Evolutionary conservation across 2,113 vertebrate species (phyloP), one percentile per base, ranked within the genome.

Genomic region (Catagonus wagneri): DNA sequence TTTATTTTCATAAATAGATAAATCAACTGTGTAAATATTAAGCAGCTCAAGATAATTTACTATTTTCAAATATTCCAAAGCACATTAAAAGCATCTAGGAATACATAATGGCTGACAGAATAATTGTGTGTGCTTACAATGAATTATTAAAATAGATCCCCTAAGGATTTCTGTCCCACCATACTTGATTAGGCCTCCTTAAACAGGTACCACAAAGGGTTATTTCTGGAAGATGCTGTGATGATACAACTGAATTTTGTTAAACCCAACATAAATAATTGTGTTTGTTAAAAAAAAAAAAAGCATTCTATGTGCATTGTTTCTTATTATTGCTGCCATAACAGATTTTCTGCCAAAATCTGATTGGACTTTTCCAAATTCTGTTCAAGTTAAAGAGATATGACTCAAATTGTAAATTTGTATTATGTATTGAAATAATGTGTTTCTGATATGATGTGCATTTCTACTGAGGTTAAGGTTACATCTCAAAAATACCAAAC

Each of bases 41-140:
- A 92, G n/a, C 0, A 65, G 20, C 14, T 94, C 25, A 60, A 79
- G 65, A 79, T 69, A 69, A 54, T 71, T 75, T 92, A 34, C 19
- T 61, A 60, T 90, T 94, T 90, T 94, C 16, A 96, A 95, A 90
- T 95, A 88, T 78, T 74, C 15, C 32, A 74, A 94, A 68, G 27
- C 27, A 83, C 20, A 84, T 83, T 87, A 66, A 90, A 91, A 80
- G 3, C 39, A 68, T 75, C 54, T 9, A 90, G 7, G 32, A 95
- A 72, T 22, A 52, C 17, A 72, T 39, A 89, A 58, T 2, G 0
- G 11, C 52, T 92, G 76, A 76, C 60, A 93, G 92, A 97, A 85
- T 81, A 80, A 78, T 85, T 72, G 56, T 86, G 54, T 90, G 25
- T 86, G 20, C 9, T 92, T 56, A 74, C 14, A 85, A 34, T 75